Evolutionary conservation across 2,888 invertebrate genomes (phyloP), one percentile per base, ranked within the genome.

Genomic region (Nowickia ferox): DNA sequence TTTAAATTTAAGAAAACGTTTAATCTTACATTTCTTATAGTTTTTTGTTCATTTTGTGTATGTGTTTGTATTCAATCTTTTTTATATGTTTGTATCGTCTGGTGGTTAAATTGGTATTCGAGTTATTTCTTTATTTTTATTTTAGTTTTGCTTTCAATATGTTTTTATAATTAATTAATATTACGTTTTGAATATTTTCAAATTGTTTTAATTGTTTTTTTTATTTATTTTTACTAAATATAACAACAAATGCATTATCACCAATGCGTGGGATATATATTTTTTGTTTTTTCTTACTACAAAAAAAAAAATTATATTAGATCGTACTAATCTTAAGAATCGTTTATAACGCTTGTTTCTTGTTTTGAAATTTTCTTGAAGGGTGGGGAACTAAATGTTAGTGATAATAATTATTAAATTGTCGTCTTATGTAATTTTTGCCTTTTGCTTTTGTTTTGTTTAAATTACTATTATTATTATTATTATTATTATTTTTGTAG

Each of bases 261-360:
- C 81, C 80, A 84, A 84, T 87, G 87, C 86, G 79, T 80, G 83
- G 83, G 83, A 83, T 83, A 86, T 86, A 59, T 75, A 51, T 68
- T 66, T 44, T 65, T 74, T 6, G 75, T 75, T 75, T 68, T 78
- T 84, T 79, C 63, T 76, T 75, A 74, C 83, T 84, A 84, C 77
- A 71, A 83, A 83, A 83, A 83, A 55, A 71, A 61, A 65, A 76
- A 72, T 84, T 84, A 79, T 85, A 87, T 86, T 87, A 87, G 87
- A 87, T 87, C 84, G 83, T 59, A 84, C 79, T 84, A 78, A 82
- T 88, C 84, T 89, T 88, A 88, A 87, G 82, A 89, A 87, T 89
- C 88, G 87, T 88, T 88, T 87, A 88, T 87, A 89, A 89, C 88
- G 87, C 76, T 83, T 82, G 82, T 84, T 68, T 77, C 75, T 69